Percentiles rank a stretch among this genome's conserved stretches.
Evolutionary conservation across 2,113 vertebrate genomes (phyloP).

Genomic region (Phrynocephalus versicolor): DNA sequence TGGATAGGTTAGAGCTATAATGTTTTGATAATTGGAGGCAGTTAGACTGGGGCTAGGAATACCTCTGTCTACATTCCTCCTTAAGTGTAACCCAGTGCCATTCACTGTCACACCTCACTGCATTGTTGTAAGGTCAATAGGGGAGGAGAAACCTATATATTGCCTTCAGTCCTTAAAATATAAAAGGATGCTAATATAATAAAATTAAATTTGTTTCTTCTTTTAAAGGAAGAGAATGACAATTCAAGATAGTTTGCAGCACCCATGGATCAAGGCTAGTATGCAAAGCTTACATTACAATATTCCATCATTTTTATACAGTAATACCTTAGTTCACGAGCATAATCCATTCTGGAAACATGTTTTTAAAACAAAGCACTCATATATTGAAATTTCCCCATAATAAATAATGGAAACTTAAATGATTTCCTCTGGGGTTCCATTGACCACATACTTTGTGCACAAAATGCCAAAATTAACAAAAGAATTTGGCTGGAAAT

Average conservation of each 20-base stretch:
- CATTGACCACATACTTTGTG: no score
- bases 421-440: no score
- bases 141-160: background rate
- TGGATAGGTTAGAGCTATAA: background rate
- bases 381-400: no score
- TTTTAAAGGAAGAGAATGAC: slow-evolving; percentile 93
- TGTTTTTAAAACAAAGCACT: no score
- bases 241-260: slow-evolving; percentile 93
- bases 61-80: background rate
- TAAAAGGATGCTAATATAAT: background rate
- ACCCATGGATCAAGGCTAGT: slow-evolving; percentile 97
- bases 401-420: no score
- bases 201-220: background rate
- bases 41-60: background rate
- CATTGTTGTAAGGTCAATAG: background rate
- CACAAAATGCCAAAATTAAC: no score
- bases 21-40: background rate
- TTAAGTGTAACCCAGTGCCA: background rate
- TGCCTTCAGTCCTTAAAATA: background rate
- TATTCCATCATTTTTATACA: no score
- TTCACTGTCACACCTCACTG: background rate
- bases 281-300: background rate
- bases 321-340: no score
- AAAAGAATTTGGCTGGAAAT: no score
- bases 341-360: no score